phyloP scores from a whole-genome alignment of 2,888 invertebrate genomes.

The Notodonta ziczac region DNA sequence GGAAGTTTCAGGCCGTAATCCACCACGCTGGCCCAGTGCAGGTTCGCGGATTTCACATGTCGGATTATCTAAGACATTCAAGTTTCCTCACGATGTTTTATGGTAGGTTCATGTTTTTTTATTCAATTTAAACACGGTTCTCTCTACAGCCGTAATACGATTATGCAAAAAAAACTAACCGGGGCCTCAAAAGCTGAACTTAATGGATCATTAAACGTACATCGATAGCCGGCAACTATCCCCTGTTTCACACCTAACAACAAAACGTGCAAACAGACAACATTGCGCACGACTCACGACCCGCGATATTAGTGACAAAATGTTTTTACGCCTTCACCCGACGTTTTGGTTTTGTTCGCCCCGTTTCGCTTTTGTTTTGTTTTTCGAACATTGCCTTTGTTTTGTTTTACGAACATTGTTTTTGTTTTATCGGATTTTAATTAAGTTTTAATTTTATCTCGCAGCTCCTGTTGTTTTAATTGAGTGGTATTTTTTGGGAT shows the following conservation, averaged over 20 bases:
- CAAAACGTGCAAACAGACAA: constrained; percentile 20
- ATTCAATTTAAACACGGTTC: no score
- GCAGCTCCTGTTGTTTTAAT: constrained; percentile 69
- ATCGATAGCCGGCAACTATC: constrained; percentile 43
- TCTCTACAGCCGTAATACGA: no score
- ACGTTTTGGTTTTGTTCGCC: constrained; percentile 20
- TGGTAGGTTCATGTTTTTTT: no score
- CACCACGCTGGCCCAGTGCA: no score
- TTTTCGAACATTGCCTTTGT: constrained; percentile 17
- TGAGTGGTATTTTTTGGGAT: constrained; percentile 56
- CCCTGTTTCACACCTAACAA: constrained; percentile 42
- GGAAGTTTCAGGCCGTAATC: no score
- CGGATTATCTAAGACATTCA: no score
- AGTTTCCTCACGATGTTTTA: no score
- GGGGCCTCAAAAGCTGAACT: constrained; percentile 8
- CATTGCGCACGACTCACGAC: constrained; percentile 38
- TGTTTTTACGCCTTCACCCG: constrained; percentile 62
- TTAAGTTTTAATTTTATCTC: constrained; percentile 82
- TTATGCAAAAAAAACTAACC: background rate
- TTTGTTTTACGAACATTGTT: constrained; percentile 36
- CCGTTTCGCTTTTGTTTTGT: constrained; percentile 35
- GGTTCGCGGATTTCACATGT: no score
- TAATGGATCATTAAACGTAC: constrained; percentile 46
- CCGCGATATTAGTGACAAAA: constrained; percentile 65
- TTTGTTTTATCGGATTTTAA: constrained; percentile 74